phyloP scores from a whole-genome alignment of 2,888 invertebrate species.

The Eledone cirrhosa region DNA sequence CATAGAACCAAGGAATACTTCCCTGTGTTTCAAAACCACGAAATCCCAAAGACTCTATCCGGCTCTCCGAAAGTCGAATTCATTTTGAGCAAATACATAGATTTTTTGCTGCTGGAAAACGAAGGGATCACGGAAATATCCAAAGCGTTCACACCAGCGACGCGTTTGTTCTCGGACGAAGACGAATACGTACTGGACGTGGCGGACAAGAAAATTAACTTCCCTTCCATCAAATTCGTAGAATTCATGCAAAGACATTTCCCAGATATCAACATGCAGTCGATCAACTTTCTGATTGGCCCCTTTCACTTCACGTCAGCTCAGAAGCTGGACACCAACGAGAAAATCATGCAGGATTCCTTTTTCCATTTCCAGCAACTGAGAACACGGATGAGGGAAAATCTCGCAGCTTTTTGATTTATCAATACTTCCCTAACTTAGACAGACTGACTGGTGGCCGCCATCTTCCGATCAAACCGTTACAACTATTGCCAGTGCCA shows the following conservation, averaged over 20 bases:
- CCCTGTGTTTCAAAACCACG: background rate
- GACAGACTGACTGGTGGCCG: too few relatives aligned
- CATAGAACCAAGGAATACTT: background rate
- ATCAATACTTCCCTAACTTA: too few relatives aligned
- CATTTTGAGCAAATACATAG: conserved; percentile 49
- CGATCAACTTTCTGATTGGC: conserved; percentile 39
- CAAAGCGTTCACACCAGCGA: conserved; percentile 51
- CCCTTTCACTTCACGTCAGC: background rate
- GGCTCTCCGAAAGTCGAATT: background rate
- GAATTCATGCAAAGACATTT: conserved; percentile 54
- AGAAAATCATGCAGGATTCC: background rate
- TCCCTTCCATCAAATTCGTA: conserved; percentile 55
- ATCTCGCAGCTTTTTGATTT: too few relatives aligned
- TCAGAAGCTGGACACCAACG: background rate
- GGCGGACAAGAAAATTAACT: conserved; percentile 44
- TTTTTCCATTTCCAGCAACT: conserved; percentile 21
- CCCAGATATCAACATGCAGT: conserved; percentile 43
- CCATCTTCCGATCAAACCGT: too few relatives aligned
- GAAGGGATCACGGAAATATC: conserved; percentile 61
- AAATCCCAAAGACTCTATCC: background rate
- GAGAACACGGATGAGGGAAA: too few relatives aligned
- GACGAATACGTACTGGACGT: conserved; percentile 58
- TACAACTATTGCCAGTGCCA: too few relatives aligned
- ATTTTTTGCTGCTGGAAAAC: conserved; percentile 58
- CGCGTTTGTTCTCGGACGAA: conserved; percentile 56